phyloP scores from a whole-genome alignment of 2,888 invertebrate species.

The Andrena dorsata region DNA sequence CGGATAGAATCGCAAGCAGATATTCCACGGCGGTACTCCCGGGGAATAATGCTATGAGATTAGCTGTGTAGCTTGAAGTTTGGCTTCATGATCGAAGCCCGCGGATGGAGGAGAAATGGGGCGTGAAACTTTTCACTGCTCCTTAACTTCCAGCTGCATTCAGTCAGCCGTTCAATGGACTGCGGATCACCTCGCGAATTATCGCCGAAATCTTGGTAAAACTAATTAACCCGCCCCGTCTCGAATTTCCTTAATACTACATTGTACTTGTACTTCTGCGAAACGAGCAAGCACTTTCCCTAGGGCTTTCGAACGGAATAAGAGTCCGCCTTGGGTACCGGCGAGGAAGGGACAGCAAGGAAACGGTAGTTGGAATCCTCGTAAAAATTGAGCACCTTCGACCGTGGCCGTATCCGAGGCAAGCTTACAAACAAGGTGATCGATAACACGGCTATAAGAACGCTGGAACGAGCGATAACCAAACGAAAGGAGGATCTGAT shows the following conservation, averaged over 20 bases:
- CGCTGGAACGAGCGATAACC: slow-evolving; percentile 15
- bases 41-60: too few species aligned
- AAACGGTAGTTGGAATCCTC: slow-evolving; percentile 1
- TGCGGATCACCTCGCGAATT: background rate
- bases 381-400: slow-evolving; percentile 28
- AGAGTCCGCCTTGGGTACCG: too few species aligned
- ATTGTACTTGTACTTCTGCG: too few species aligned
- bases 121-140: slow-evolving; percentile 15
- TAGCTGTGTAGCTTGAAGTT: background rate
- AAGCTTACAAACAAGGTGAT: slow-evolving; percentile 5
- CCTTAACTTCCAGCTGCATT: slow-evolving; percentile 9
- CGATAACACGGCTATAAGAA: slow-evolving; percentile 38
- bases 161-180: slow-evolving; percentile 3
- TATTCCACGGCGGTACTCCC: background rate
- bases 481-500: slow-evolving; percentile 8
- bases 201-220: background rate
- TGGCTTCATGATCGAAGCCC: background rate
- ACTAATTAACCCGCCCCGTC: too few species aligned
- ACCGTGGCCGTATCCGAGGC: background rate
- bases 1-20: background rate
- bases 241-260: too few species aligned
- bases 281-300: too few species aligned
- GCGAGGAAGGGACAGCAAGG: too few species aligned
- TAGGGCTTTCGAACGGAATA: too few species aligned
- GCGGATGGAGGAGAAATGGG: slow-evolving; percentile 9